Evolutionary conservation across 2,888 invertebrate genomes (phyloP).

Genomic region (Melanchra persicariae): DNA sequence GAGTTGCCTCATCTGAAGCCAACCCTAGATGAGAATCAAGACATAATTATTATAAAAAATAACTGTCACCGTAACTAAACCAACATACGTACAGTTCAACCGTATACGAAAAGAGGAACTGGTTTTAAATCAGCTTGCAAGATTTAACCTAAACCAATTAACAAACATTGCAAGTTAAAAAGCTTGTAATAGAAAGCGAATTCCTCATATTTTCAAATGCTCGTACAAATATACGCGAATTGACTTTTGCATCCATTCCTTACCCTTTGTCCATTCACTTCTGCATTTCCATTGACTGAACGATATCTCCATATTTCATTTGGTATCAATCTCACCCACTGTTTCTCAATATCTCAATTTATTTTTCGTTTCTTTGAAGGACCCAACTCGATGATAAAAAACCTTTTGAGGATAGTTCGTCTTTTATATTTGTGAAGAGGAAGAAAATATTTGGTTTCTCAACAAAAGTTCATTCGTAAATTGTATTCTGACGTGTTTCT

Average conservation of each 20-base stretch:
- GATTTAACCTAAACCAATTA: no score
- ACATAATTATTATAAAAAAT: no score
- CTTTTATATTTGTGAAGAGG: conserved; percentile 59
- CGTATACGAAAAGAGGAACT: no score
- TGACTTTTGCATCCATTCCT: conserved; percentile 17
- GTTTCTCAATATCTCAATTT: conserved; percentile 66
- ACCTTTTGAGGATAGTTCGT: conserved; percentile 59
- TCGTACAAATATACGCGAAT: conserved; percentile 4
- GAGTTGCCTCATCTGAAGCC: no score
- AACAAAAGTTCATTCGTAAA: conserved; percentile 27
- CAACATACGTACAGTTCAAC: no score
- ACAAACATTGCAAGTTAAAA: background rate
- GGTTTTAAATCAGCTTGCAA: no score
- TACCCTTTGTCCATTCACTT: conserved; percentile 34
- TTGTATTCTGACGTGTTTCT: conserved; percentile 35
- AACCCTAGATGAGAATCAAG: no score
- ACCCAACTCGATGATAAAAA: conserved; percentile 52
- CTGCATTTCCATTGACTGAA: conserved; percentile 30
- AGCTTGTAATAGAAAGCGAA: no score
- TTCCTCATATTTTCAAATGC: background rate
- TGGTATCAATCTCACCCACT: conserved; percentile 62
- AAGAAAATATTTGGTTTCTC: conserved; percentile 48
- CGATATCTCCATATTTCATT: conserved; percentile 63
- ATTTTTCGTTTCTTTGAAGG: conserved; percentile 54
- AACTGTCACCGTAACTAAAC: no score